Evolutionary conservation across 1,140 invertebrate species (phyloP), one percentile per base, ranked within the genome.

Genomic region (Stegodyphus dumicola): DNA sequence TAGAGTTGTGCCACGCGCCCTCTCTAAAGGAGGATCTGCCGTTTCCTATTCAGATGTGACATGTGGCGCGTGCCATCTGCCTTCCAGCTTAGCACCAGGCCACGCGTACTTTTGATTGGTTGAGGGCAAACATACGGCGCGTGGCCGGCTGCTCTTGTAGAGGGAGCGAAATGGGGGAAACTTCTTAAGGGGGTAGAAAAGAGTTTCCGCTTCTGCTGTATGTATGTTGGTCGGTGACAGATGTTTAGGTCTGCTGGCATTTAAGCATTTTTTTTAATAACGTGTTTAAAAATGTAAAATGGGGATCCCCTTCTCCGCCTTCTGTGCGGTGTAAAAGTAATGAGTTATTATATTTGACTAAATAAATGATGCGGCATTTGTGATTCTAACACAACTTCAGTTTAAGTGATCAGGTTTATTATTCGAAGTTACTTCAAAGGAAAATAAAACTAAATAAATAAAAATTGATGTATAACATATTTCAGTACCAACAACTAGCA

Each of bases 51-150:
- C 84, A 86, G 9, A 70, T 11, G 49, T 78, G 76, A 77, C 84
- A 86, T 86, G 76, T 86, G 84, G 76, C 84, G 84, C 76, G 84
- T 86, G 84, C 60, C 84, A 86, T 51, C 84, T 86, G 84, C 76
- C 76, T 71, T 11, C 56, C 73, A 73, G 18, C 56, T 17, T 33
- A 78, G 56, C 77, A 78, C 64, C 54, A 85, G 81, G 81, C 81
- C 73, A 77, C 81, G 74, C 73, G 81, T 77, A 73, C 65, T 67
- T 67, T 53, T 77, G 73, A 33, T 56, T 67, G 81, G 60, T 51
- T 85, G 81, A 85, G 69, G 74, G 81, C 81, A 85, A 85, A 85
- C 81, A 85, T 85, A 85, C 81, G 81, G 80, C 81, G 74, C 81
- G 81, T 85, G 81, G 81, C 73, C 81, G 69, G 81, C n/a, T 81